These are phyloP conservation scores for Lepidostoma basale DNA, from an alignment of 1,140 invertebrate species.

Conservation along the genomic window DNA sequence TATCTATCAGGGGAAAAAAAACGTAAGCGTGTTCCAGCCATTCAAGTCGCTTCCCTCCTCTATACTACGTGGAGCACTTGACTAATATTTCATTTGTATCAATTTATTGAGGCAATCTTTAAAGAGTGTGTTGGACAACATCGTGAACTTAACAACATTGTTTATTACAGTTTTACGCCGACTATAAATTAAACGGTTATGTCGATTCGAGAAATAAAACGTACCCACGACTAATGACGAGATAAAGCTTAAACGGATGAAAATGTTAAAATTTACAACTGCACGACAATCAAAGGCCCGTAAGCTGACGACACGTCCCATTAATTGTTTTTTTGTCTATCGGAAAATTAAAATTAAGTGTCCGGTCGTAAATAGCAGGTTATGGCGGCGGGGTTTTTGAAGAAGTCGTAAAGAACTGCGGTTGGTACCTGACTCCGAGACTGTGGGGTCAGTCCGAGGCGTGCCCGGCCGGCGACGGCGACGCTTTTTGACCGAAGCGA, in stretches of 20 bases:
- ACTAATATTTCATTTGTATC: no score
- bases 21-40: no score
- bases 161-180: not conserved
- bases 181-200: not conserved
- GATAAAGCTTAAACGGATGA: not conserved
- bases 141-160: no score
- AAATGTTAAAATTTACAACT: not conserved
- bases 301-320: not conserved
- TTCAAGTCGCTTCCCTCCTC: no score
- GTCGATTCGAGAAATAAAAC: not conserved
- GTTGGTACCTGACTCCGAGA: no score
- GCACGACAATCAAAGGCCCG: not conserved
- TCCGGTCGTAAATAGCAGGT: not conserved
- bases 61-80: no score
- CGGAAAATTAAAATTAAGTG: not conserved
- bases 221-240: not conserved
- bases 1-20: no score
- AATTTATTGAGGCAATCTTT: no score
- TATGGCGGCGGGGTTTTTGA: slow-evolving; percentile 13
- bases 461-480: no score
- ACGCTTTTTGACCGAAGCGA: no score
- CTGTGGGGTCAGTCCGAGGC: no score
- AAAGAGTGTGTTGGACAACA: no score
- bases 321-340: not conserved
- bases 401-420: slow-evolving; percentile 9